Conservation (phyloP, 2,888 invertebrate species). For the Drosophila emarginata region DNA sequence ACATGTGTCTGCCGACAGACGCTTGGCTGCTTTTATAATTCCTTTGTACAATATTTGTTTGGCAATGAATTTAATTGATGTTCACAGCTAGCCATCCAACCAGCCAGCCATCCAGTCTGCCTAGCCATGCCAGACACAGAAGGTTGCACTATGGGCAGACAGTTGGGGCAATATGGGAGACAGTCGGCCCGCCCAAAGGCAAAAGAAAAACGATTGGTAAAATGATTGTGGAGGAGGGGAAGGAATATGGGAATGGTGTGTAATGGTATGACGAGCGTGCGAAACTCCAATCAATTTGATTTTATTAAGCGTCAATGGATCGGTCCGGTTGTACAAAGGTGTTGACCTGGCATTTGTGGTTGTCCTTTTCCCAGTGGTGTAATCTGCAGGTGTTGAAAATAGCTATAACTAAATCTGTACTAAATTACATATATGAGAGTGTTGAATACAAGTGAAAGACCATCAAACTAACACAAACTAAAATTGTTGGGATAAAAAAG, state of each 20-base stretch:
- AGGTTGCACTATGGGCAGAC: no score
- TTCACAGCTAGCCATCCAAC: slow-evolving; percentile 59
- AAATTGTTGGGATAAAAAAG: no score
- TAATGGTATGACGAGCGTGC: slow-evolving; percentile 37
- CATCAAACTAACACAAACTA: background rate
- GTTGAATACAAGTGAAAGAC: background rate
- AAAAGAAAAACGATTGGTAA: slow-evolving; percentile 5
- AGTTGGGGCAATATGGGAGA: background rate
- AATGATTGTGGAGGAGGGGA: background rate
- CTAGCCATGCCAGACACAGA: slow-evolving; percentile 13
- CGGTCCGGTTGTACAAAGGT: slow-evolving; percentile 40
- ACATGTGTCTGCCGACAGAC: slow-evolving; percentile 57
- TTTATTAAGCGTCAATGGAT: slow-evolving; percentile 53
- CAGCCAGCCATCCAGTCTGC: slow-evolving; percentile 55
- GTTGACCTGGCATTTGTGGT: slow-evolving; percentile 56
- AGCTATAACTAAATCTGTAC: slow-evolving; percentile 9
- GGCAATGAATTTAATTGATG: slow-evolving; percentile 79
- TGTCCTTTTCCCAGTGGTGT: slow-evolving; percentile 36
- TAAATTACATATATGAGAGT: background rate
- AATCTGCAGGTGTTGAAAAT: slow-evolving; percentile 7
- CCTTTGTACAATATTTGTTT: slow-evolving; percentile 75
- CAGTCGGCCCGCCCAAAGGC: background rate
- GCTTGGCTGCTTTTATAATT: slow-evolving; percentile 62
- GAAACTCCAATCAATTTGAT: slow-evolving; percentile 65
- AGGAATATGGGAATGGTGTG: background rate